Base-by-base conservation (phyloP, 2,797 vertebrate species). In the Hafferia zeledoni region DNA sequence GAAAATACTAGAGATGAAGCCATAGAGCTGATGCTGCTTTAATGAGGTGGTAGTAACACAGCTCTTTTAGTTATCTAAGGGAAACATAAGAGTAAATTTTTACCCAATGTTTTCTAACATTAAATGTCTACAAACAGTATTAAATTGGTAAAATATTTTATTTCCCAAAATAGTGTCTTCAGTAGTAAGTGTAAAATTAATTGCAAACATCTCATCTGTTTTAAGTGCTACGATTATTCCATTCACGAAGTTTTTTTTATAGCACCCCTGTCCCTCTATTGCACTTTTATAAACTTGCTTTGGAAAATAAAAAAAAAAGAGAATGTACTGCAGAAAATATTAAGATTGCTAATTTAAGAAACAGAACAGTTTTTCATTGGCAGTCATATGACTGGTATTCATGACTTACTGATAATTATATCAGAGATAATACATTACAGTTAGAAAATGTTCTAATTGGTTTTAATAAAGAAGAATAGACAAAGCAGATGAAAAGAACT, bases 381-480 rank as follows among this genome's bases (percentile, higher is more conserved):
- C 43, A 70, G 71, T 83, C 81, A 35, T 77, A 53, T 50, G 83
- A 70, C 67, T 89, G 20, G 60, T 70, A 80, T 95, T 95, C 90
- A 93, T 90, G 63, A 83, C 64, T 92, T 95, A 70, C 53, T 89
- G 80, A 78, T 93, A 96, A 96, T 96, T 95, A 86, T 93, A 96
- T 89, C 68, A 87, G 79, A 93, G 65, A 88, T 80, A 96, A 94
- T 96, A 75, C 60, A 68, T 41, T 79, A 30, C 74, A 84, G 80
- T 87, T 89, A 88, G 80, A 86, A 81, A 76, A 59, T 67, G 56
- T 94, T 83, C 77, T 87, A 92, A 93, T 90, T 96, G 27, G 37
- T 19, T 84, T 94, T 92, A 82, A 93, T 86, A 82, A 91, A 85
- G 88, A 89, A 80, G 81, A 92, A 80, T 52, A 95, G 83, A 84